Percentiles rank a stretch among this genome's conserved stretches.
Evolutionary conservation across 2,113 vertebrate genomes (phyloP).

Genomic region (Clinocottus analis): DNA sequence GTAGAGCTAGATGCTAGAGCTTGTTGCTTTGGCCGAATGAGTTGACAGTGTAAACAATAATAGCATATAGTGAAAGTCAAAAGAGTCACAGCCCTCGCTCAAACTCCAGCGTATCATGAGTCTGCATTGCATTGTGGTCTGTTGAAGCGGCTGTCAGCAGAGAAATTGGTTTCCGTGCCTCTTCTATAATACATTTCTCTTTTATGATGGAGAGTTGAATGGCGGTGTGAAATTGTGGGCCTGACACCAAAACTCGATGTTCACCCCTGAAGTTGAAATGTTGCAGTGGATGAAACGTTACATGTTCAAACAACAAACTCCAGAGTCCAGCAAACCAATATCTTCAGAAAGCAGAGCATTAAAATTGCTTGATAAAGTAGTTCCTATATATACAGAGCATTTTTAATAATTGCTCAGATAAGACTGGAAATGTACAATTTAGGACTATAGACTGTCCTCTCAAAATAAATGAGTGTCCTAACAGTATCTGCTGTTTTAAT

Average conservation of each 20-base stretch:
- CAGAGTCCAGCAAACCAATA: conserved; percentile 2
- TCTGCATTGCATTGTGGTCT: conserved; percentile 59
- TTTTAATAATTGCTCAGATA: conserved; percentile 26
- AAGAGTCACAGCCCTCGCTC: conserved; percentile 47
- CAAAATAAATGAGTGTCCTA: not conserved
- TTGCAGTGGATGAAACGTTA: conserved; percentile 44
- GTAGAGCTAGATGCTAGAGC: too few relatives aligned
- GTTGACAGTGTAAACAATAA: not conserved
- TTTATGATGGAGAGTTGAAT: conserved; percentile 65
- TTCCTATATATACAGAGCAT: conserved; percentile 4
- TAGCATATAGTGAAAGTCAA: conserved; percentile 7
- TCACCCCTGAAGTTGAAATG: conserved; percentile 52
- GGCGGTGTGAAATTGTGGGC: conserved; percentile 51
- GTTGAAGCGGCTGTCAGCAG: conserved; percentile 55
- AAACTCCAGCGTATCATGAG: conserved; percentile 29
- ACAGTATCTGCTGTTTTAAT: conserved; percentile 3
- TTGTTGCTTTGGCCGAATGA: conserved; percentile 1
- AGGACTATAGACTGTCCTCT: not conserved
- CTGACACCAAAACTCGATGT: conserved; percentile 61
- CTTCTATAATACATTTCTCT: conserved; percentile 65
- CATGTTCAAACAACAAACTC: conserved; percentile 37
- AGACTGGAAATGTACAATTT: conserved; percentile 7
- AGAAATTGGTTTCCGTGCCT: conserved; percentile 67
- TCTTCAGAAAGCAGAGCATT: not conserved
- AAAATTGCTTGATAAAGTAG: conserved; percentile 1